Base-by-base conservation (phyloP, 2,888 invertebrate species). In the Chouioia cunea region DNA sequence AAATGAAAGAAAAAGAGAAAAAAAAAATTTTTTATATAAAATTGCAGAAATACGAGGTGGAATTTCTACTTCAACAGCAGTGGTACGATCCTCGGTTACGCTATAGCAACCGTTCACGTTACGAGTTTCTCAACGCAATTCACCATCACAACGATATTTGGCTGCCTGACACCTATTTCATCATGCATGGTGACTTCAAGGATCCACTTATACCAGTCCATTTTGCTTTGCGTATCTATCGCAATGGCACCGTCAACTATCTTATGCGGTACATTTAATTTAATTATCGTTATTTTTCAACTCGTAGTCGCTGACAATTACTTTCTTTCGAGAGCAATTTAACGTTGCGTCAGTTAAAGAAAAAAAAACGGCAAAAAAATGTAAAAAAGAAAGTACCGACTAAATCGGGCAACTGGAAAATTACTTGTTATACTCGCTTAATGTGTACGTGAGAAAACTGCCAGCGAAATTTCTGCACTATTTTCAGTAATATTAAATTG, bases 151-250 rank as follows among this genome's bases (percentile, higher is more conserved):
- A 94, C 85, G 92, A 94, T 83, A 93, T 96, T 85, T 96, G 96
- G 96, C 89, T 96, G 81, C 96, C 97, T 75, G 97, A 97, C 88
- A 96, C 96, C 70, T 96, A 96, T 87, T 97, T 97, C 88, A 96
- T 96, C 86, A 96, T 96, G 93, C 96, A 97, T 87, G 97, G 97
- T 76, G 96, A 97, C 88, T 97, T 96, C 88, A 96, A 96, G 90
- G 94, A 95, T 87, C 95, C 95, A 76, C 92, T 96, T 85, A 94
- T 95, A 87, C 96, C 96, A 79, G 93, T 95, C 88, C 95, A 96
- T 89, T 96, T 97, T 83, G 95, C 96, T 78, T 91, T 97, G 85
- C 91, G 96, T 85, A 95, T 97, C 84, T 96, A 93, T 87, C 91
- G 95, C 83, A 96, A 96, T 86, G 97, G 97, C 86, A 96, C 95